A percentile compares a stretch with the other conserved stretches of the same genome.
Evolutionary conservation across 1,140 invertebrate species (phyloP).

Genomic region (Stratiolaelaps scimitus): DNA sequence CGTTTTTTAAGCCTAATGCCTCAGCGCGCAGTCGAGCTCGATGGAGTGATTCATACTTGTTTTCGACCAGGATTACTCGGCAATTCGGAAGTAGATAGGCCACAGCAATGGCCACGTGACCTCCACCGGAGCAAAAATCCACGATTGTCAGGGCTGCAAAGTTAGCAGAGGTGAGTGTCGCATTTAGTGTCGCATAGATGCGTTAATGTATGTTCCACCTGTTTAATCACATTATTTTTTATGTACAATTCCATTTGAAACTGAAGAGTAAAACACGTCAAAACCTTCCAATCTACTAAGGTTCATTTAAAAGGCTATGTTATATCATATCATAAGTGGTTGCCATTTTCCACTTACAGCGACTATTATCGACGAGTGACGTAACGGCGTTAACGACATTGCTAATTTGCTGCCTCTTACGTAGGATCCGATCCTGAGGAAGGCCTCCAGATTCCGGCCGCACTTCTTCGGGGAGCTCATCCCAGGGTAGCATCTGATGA

Average conservation of each 20-base stretch:
- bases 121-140: slow-evolving; percentile 85
- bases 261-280: slow-evolving; percentile 13
- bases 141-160: slow-evolving; percentile 49
- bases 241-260: slow-evolving; percentile 28
- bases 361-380: slow-evolving; percentile 37
- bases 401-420: slow-evolving; percentile 78
- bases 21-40: slow-evolving; percentile 58
- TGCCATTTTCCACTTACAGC: no score
- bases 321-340: background rate
- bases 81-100: slow-evolving; percentile 60
- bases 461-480: slow-evolving; percentile 14
- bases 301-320: no score
- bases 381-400: slow-evolving; percentile 67
- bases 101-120: slow-evolving; percentile 74
- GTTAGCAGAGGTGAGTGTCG: no score
- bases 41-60: slow-evolving; percentile 72
- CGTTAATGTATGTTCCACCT: no score
- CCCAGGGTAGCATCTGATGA: background rate
- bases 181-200: no score
- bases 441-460: slow-evolving; percentile 50
- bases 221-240: no score
- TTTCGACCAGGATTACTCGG: slow-evolving; percentile 67
- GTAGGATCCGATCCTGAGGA: slow-evolving; percentile 54
- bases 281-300: no score
- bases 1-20: slow-evolving; percentile 57